Percentiles rank a stretch among this genome's conserved stretches.
phyloP scores from a whole-genome alignment of 1,140 invertebrate species.

The Macrobrachium nipponense region DNA sequence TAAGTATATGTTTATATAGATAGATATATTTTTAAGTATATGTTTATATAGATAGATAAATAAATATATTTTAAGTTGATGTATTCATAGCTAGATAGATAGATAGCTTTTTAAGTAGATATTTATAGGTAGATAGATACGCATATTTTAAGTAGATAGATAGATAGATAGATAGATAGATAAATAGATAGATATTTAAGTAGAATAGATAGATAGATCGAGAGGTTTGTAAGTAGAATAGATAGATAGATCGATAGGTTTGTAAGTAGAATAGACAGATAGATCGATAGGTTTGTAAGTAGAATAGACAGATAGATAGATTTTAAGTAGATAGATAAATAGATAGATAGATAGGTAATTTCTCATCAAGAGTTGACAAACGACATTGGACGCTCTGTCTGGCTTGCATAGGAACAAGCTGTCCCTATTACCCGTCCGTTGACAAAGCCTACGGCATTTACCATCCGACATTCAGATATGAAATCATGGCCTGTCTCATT shows the following conservation, averaged over 20 bases:
- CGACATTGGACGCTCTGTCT: too few relatives aligned
- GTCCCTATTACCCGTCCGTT: too few relatives aligned
- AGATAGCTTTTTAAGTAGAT: background rate
- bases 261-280: background rate
- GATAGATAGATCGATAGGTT: background rate
- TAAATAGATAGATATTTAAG: background rate
- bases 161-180: background rate
- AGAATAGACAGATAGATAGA: background rate
- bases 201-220: background rate
- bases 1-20: background rate
- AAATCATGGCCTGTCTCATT: too few relatives aligned
- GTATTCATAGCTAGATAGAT: background rate
- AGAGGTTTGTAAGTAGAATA: background rate
- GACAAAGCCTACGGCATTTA: too few relatives aligned
- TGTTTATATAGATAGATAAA: background rate
- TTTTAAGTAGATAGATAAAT: background rate
- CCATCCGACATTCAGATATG: too few relatives aligned
- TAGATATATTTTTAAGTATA: background rate
- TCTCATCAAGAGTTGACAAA: background rate
- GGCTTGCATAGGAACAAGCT: too few relatives aligned
- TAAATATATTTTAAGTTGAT: background rate
- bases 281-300: background rate
- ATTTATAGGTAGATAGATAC: background rate
- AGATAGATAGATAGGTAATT: background rate
- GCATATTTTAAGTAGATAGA: background rate